Base-by-base conservation (phyloP, 2,113 vertebrate genomes). In the Lucifuga dentata region DNA sequence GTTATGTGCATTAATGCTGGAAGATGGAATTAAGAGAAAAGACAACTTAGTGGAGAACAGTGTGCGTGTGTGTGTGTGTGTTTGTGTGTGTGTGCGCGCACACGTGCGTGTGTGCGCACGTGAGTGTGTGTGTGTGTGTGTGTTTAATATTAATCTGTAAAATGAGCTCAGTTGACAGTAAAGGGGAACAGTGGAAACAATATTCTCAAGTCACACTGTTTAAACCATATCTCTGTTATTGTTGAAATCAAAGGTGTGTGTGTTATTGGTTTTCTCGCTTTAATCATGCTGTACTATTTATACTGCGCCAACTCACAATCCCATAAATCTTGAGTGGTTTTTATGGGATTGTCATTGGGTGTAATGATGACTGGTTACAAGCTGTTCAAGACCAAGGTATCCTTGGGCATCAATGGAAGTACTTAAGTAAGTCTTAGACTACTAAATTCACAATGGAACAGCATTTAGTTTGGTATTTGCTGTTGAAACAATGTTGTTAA, bases 11-110 rank as follows among this genome's bases (percentile, higher is more conserved):
- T 79, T 43, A 60, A 38, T 74, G 57, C 71, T 74, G 23, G 46
- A 58, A 24, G 40, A 72, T 70, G 60, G 73, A 66, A 39, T 9
- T 45, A 56, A 80, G 26, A 53, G 48, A 70, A 48, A 78, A 70
- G 72, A 68, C 16, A 2, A 64, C 72, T 20, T 26, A 75, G 29
- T 58, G 24, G 8, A 52, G 16, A 51, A 17, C 24, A 35, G 4
- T 40, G 56, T 52, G 19, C 17, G 36, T 49, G 24, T 26, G 21
- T 45, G n/a, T 40, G 59, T 56, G 26, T 39, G 13, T 45, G 39
- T 11, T 20, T 60, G 40, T 19, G 20, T 53, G 26, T 29, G 26
- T 29, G 26, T 29, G 26, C 7, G 26, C 7, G 26, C 7, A 7
- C 26, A 7, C 7, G 26, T 29, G 26, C 26, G 3, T 5, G 3